These are phyloP conservation scores for Cyrtorhinus lividipennis DNA, from an alignment of 1,140 invertebrate genomes.

Conservation along the genomic window DNA sequence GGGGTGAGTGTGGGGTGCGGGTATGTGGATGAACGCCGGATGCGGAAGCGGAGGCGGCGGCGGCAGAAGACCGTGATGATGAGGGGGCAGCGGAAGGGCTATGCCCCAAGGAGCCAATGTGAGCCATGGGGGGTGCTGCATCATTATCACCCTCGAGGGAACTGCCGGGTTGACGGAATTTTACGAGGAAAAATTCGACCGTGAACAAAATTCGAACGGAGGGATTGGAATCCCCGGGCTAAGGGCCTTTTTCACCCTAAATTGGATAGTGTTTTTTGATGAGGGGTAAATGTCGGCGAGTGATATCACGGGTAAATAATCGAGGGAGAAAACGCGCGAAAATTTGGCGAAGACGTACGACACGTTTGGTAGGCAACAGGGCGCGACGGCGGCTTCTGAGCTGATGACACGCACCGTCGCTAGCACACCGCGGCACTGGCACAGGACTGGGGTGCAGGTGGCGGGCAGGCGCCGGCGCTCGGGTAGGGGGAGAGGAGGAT, in stretches of 20 bases:
- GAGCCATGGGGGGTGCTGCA: constrained; percentile 10
- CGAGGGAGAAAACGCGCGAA: neutral
- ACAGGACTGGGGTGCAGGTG: neutral
- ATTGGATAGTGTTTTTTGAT: neutral
- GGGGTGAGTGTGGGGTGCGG: neutral
- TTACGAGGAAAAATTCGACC: neutral
- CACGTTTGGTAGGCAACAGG: neutral
- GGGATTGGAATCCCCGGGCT: neutral
- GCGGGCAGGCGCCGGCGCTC: constrained; percentile 5
- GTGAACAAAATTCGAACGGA: neutral
- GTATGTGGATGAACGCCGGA: constrained; percentile 8
- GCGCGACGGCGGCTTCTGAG: neutral
- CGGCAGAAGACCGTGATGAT: constrained; percentile 7
- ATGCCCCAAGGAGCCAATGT: constrained; percentile 5
- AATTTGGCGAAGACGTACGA: too few species aligned
- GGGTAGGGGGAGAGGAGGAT: constrained; percentile 2
- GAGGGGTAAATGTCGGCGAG: neutral
- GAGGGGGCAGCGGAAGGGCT: constrained; percentile 3
- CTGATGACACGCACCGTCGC: constrained; percentile 7
- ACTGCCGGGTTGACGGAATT: neutral
- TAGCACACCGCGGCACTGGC: constrained; percentile 3
- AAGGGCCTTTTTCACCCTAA: too few species aligned
- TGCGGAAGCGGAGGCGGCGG: constrained; percentile 7
- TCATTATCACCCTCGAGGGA: neutral
- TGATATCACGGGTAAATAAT: neutral